phyloP scores from a whole-genome alignment of 2,113 vertebrate species.

The Anthoscopus minutus region DNA sequence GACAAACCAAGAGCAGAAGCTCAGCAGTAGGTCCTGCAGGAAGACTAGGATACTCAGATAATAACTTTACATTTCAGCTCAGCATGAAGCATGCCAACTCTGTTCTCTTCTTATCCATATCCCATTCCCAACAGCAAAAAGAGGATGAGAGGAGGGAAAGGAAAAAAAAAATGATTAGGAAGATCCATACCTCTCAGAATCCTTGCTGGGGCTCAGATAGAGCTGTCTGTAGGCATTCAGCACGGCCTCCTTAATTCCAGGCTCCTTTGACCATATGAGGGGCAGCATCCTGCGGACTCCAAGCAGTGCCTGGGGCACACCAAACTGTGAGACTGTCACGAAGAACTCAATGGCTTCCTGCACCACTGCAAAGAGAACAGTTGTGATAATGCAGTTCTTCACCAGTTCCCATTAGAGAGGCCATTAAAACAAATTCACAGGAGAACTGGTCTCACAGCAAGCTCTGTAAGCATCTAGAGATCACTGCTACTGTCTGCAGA shows the following conservation, averaged over 20 bases:
- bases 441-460: not conserved
- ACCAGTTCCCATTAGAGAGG: not conserved
- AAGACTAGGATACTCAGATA: not conserved
- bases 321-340: constrained; percentile 87
- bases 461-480: not conserved
- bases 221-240: constrained; percentile 87
- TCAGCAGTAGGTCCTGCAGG: not conserved
- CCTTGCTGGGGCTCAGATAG: constrained; percentile 81
- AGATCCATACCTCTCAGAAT: constrained; percentile 76
- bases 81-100: not conserved
- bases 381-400: not conserved
- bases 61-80: not conserved
- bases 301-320: constrained; percentile 82
- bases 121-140: not conserved
- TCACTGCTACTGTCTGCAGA: not conserved
- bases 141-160: rapidly evolving
- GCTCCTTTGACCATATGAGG: constrained; percentile 89
- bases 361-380: constrained; percentile 76
- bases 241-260: constrained; percentile 89
- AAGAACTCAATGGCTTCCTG: constrained; percentile 96
- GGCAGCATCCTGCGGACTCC: constrained; percentile 93
- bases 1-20: not conserved
- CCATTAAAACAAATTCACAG: not conserved
- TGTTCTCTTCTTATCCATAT: not conserved
- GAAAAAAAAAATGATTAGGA: not conserved